Percentiles rank a stretch among this genome's conserved stretches.
Conservation (phyloP, 2,797 vertebrate genomes). For the Acanthurus lineatus region DNA sequence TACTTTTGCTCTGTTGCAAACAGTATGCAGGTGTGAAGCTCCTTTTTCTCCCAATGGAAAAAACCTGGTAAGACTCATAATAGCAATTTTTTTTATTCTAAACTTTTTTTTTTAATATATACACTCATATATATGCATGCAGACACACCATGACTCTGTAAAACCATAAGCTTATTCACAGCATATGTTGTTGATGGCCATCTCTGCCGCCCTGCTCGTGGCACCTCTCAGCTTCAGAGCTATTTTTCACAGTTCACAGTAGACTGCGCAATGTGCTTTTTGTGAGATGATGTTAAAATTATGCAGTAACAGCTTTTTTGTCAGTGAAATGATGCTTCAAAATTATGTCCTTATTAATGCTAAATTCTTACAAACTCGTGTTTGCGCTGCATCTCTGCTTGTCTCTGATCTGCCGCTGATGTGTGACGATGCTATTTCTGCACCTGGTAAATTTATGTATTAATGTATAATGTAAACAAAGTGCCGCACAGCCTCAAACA, state of each 20-base stretch:
- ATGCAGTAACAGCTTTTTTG: constrained; percentile 32
- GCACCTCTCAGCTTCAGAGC: constrained; percentile 16
- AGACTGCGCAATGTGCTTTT: constrained; percentile 8
- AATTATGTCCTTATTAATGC: constrained; percentile 13
- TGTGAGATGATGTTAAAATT: constrained; percentile 29
- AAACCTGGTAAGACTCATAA: not conserved
- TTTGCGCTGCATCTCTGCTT: constrained; percentile 1
- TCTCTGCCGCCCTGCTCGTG: not conserved
- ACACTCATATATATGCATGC: not conserved
- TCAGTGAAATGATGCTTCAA: not conserved
- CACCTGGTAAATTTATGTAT: constrained; percentile 9
- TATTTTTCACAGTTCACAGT: constrained; percentile 29
- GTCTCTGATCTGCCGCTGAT: constrained; percentile 8
- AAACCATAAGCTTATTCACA: not conserved
- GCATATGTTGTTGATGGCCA: not conserved
- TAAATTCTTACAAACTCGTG: not conserved
- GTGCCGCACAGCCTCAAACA: not conserved
- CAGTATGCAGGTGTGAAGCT: not conserved
- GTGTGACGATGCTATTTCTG: constrained; percentile 5
- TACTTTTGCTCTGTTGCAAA: not conserved
- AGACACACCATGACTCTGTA: not conserved
- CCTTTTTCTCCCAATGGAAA: not conserved
- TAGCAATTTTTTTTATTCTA: not conserved
- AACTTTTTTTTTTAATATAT: not conserved
- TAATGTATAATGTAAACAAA: constrained; percentile 13